Conservation (phyloP, 2,113 vertebrate species). For the Nothocercus nigrocapillus region DNA sequence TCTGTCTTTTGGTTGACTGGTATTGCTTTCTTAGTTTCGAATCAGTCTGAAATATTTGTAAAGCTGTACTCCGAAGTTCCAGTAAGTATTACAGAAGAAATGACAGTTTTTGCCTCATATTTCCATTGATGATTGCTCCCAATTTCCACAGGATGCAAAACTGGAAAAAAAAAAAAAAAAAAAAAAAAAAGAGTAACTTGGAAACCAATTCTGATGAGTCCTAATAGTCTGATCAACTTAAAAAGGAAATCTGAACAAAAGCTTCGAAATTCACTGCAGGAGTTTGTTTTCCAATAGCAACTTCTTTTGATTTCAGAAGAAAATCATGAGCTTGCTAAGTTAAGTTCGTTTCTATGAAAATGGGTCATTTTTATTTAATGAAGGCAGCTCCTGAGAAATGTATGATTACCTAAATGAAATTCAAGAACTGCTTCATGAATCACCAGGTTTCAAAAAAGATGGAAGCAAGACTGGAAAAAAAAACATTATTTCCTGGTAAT, state of each 20-base stretch:
- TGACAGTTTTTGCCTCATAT: not conserved
- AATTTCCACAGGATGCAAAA: not conserved
- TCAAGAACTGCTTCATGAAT: not conserved
- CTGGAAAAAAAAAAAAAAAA: not conserved
- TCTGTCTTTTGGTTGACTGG: not conserved
- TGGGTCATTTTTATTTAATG: not conserved
- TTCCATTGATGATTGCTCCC: not conserved
- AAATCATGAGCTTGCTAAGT: not conserved
- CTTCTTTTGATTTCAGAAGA: conserved; percentile 7
- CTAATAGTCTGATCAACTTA: not conserved
- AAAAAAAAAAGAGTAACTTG: not conserved
- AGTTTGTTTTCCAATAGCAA: not conserved
- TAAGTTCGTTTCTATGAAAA: not conserved
- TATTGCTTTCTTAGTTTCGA: not conserved
- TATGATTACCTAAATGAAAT: not conserved
- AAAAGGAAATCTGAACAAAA: not conserved
- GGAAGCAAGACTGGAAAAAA: not conserved
- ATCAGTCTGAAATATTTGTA: not conserved
- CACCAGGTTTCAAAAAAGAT: not conserved
- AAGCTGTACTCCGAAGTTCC: not conserved
- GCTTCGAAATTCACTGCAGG: not conserved
- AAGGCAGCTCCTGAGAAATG: not conserved
- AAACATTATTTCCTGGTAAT: not conserved
- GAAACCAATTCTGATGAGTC: not conserved
- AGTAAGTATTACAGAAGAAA: not conserved